These are phyloP conservation scores for Mellivora capensis DNA, from an alignment of 2,113 vertebrate species.

Conservation along the genomic window DNA sequence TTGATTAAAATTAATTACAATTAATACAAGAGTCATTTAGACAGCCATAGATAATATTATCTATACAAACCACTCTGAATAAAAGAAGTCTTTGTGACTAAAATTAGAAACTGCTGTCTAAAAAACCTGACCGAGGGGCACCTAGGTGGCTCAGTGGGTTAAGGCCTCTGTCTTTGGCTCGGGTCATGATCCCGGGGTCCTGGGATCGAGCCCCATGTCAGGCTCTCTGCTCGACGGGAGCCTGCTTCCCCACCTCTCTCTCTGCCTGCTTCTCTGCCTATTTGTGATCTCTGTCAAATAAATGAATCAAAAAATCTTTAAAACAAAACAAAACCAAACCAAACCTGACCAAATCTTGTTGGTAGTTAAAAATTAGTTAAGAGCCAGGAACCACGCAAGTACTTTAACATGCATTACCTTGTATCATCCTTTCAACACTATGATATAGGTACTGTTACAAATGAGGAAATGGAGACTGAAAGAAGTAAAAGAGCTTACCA, in stretches of 20 bases:
- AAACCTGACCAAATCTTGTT: not conserved
- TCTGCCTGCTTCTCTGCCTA: too few species aligned
- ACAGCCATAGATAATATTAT: not conserved
- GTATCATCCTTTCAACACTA: not conserved
- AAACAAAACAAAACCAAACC: too few species aligned
- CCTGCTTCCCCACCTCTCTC: too few species aligned
- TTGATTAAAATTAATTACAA: not conserved
- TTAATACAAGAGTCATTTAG: not conserved
- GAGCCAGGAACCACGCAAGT: not conserved
- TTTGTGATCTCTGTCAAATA: too few species aligned
- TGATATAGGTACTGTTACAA: not conserved
- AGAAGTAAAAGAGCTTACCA: not conserved
- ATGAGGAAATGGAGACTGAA: not conserved
- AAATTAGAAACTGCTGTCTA: not conserved
- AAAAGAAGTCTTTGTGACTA: not conserved
- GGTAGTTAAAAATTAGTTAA: not conserved
- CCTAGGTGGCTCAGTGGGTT: too few species aligned
- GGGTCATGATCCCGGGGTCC: too few species aligned
- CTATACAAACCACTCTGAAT: not conserved
- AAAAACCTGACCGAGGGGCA: not conserved
- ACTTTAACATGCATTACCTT: not conserved
- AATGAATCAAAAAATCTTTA: too few species aligned
- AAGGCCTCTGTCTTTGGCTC: too few species aligned
- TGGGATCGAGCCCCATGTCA: too few species aligned
- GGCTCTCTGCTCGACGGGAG: too few species aligned